These are phyloP conservation scores for Plodia interpunctella DNA, from an alignment of 1,140 invertebrate genomes.

Conservation along the genomic window DNA sequence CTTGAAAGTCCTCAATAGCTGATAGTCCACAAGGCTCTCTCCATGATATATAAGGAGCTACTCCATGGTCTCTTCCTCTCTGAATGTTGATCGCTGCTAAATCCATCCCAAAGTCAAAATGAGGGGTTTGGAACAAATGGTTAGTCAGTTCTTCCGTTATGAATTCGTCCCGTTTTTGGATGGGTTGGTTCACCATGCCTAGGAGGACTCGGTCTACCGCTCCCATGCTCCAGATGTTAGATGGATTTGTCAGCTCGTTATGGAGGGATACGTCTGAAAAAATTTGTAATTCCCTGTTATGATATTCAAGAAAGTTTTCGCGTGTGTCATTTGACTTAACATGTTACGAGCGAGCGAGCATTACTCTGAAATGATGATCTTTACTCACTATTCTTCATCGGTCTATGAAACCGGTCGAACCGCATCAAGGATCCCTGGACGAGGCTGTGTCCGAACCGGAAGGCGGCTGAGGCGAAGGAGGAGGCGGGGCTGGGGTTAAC, in stretches of 20 bases:
- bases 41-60: conserved; percentile 90
- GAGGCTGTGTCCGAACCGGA: conserved; percentile 95
- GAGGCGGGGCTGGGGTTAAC: conserved; percentile 93
- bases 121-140: conserved; percentile 88
- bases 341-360: too few relatives aligned
- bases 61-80: conserved; percentile 92
- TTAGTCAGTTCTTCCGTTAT: conserved; percentile 90
- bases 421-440: conserved; percentile 87
- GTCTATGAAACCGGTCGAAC: conserved; percentile 80
- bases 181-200: conserved; percentile 86
- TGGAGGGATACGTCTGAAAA: conserved; percentile 86
- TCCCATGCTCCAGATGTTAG: conserved; percentile 82
- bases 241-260: conserved; percentile 83
- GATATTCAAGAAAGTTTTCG: too few relatives aligned
- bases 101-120: conserved; percentile 88
- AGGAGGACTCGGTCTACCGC: conserved; percentile 88
- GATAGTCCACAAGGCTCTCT: conserved; percentile 88
- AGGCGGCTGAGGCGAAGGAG: conserved; percentile 96
- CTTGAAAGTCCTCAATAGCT: conserved; percentile 84
- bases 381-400: conserved; percentile 82
- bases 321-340: too few relatives aligned
- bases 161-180: conserved; percentile 89
- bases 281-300: too few relatives aligned
- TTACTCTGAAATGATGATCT: not conserved
- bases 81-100: conserved; percentile 94